These are phyloP conservation scores for Monomorium pharaonis DNA, from an alignment of 1,140 invertebrate species.

Conservation along the genomic window DNA sequence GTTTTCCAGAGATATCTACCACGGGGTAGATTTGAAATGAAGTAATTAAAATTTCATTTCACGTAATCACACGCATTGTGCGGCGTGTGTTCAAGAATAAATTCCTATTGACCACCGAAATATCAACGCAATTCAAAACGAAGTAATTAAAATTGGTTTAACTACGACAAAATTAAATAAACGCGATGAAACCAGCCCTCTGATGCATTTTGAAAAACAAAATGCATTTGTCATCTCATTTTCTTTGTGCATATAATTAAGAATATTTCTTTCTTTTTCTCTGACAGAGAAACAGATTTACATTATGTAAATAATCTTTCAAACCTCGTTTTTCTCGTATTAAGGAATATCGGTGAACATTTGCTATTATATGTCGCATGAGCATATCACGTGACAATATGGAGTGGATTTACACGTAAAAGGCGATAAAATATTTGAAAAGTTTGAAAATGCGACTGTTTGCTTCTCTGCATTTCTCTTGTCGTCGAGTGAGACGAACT, in stretches of 20 bases:
- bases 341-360: neutral
- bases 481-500: conserved; percentile 12
- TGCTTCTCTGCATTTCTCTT: neutral
- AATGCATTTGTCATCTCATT: neutral
- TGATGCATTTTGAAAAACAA: neutral
- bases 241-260: neutral
- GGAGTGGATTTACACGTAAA: neutral
- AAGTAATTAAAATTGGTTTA: conserved; percentile 39
- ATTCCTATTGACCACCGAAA: conserved; percentile 17
- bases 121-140: conserved; percentile 15
- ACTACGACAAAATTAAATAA: conserved; percentile 24
- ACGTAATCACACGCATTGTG: neutral
- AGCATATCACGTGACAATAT: conserved; percentile 8
- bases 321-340: neutral
- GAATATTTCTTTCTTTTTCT: neutral
- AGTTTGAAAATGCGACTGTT: conserved; percentile 28
- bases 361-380: neutral
- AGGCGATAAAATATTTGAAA: conserved; percentile 37
- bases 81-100: neutral
- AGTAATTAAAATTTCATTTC: conserved; percentile 33
- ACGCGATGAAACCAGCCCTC: neutral
- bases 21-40: conserved; percentile 24
- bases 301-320: neutral
- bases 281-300: neutral
- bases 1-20: conserved; percentile 19